Evolutionary conservation across 2,113 vertebrate species (phyloP), one percentile per base, ranked within the genome.

Genomic region (Odocoileus virginianus): DNA sequence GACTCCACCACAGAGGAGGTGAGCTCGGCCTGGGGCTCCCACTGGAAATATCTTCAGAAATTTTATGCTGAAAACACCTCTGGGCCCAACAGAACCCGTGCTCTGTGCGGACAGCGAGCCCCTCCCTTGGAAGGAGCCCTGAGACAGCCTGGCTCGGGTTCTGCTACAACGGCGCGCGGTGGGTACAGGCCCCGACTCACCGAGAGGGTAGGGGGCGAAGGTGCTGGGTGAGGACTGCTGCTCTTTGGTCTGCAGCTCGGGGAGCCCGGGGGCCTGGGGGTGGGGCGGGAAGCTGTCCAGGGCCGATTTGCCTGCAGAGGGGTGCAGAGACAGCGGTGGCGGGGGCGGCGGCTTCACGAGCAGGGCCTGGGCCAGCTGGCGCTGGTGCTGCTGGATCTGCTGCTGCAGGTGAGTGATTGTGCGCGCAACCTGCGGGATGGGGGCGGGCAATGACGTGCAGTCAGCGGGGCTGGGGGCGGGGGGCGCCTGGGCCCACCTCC

Each of bases 371-470:
- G 99, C 99, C 99, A 99, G 99, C 99, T 99, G 99, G 98, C 99
- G 99, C 99, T 99, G 99, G 99, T 99, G 99, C 99, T 99, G 99
- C 99, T 99, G 99, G 99, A 99, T 99, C 99, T 99, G 99, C 99
- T 99, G 99, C 99, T 99, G 99, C 99, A 99, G 99, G 99, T 99
- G 99, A 99, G 99, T 99, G 99, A 99, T 99, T 99, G 99, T 99
- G 99, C 99, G 99, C 99, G 99, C 99, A 99, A 99, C 99, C 99
- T 99, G 99, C 36, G 2, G 89, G 33, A 14, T 4, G 95, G n/a
- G 2, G 89, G 67, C 14, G 21, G 43, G 95, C 2, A 23, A 92
- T 2, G 10, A 55, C 17, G 84, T 3, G 10, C 9, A n/a, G 14
- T 85, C 61, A 94, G 47, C 4, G 10, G 78, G 47, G 15, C 10